Evolutionary conservation across 2,113 vertebrate genomes (phyloP).

Genomic region (Dasyurus viverrinus): DNA sequence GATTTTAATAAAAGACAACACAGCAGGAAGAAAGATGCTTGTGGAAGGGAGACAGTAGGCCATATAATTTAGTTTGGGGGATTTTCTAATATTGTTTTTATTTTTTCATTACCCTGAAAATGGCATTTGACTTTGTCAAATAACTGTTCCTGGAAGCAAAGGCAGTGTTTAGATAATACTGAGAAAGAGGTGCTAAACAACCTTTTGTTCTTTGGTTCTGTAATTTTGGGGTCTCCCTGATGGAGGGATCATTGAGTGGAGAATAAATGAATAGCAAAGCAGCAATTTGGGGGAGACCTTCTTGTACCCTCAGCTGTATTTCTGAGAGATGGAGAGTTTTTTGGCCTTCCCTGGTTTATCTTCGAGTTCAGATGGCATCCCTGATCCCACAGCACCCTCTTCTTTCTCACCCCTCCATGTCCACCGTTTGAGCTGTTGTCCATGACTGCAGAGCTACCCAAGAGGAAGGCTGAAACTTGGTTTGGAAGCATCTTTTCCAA

Average conservation of each 20-base stretch:
- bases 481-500: background rate
- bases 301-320: background rate
- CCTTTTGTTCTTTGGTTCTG: background rate
- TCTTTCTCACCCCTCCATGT: background rate
- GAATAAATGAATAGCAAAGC: background rate
- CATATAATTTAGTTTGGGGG: slow-evolving; percentile 81
- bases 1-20: slow-evolving; percentile 87
- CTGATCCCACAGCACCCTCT: background rate
- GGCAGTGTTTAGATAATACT: slow-evolving; percentile 21
- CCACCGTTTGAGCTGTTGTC: background rate
- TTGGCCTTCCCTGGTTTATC: background rate
- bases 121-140: slow-evolving; percentile 76
- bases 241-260: background rate
- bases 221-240: background rate
- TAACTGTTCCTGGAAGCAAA: slow-evolving; percentile 51
- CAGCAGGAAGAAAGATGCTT: slow-evolving; percentile 80
- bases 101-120: slow-evolving; percentile 78
- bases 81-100: slow-evolving; percentile 79
- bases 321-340: background rate
- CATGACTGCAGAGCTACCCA: background rate
- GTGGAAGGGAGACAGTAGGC: slow-evolving; percentile 76
- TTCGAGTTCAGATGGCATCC: background rate
- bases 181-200: background rate
- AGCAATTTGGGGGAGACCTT: no score
- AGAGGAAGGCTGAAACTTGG: background rate